Conservation (phyloP, 2,113 vertebrate genomes). For the Herpetotheres cachinnans region DNA sequence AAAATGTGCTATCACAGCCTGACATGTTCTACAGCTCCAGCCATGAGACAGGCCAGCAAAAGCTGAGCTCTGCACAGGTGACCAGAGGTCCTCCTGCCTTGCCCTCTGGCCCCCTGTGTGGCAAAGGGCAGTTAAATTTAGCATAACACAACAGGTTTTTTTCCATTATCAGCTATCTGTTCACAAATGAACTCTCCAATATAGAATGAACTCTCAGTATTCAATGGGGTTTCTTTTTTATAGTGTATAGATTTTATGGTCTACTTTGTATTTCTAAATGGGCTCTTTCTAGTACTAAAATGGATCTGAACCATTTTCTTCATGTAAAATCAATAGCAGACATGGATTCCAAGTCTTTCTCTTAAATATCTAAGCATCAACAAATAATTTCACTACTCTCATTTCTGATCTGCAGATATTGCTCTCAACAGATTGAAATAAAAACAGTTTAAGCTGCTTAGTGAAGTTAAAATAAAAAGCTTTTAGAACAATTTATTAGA, state of each 20-base stretch:
- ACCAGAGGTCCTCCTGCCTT: neutral
- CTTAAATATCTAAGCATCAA: neutral
- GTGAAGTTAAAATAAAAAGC: neutral
- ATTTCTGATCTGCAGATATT: constrained; percentile 14
- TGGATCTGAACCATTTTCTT: neutral
- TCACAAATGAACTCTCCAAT: neutral
- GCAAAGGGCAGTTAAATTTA: neutral
- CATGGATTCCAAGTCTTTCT: neutral
- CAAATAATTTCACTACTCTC: neutral
- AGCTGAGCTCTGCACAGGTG: neutral
- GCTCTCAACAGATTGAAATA: neutral
- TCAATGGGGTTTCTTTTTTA: neutral
- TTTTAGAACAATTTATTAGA: constrained; percentile 18
- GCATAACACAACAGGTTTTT: neutral
- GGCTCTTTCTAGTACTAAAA: neutral
- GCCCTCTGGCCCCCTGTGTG: accelerated
- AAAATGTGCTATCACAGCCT: accelerated
- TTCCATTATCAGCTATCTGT: neutral
- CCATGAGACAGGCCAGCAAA: neutral
- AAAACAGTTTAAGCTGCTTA: neutral
- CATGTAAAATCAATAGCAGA: constrained; percentile 6
- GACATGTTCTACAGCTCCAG: neutral
- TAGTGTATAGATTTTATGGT: neutral
- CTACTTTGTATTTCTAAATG: neutral
- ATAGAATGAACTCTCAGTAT: neutral